Evolutionary conservation across 2,888 invertebrate genomes (phyloP).

Genomic region (Ormyrus thymus): DNA sequence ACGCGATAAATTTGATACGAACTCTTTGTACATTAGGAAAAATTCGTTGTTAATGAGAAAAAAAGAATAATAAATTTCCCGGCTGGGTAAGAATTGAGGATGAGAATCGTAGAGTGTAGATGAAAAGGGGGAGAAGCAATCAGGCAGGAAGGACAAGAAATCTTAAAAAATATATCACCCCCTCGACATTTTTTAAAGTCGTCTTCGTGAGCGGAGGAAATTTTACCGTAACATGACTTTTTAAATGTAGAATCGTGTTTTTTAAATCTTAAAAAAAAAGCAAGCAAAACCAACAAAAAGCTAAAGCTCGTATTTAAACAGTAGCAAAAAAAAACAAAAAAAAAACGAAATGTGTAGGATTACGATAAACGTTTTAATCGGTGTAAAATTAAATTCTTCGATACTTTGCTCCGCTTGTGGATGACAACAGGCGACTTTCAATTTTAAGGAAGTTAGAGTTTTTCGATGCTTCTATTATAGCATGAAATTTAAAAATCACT

Average conservation of each 20-base stretch:
- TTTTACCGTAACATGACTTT: slow-evolving; percentile 35
- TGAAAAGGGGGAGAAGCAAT: background rate
- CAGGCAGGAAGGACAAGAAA: background rate
- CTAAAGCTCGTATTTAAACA: slow-evolving; percentile 27
- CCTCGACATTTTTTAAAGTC: slow-evolving; percentile 34
- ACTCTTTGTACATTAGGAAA: slow-evolving; percentile 56
- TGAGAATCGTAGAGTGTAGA: background rate
- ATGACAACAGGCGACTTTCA: slow-evolving; percentile 43
- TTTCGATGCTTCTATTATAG: slow-evolving; percentile 37
- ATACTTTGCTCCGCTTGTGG: slow-evolving; percentile 52
- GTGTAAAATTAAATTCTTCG: slow-evolving; percentile 38
- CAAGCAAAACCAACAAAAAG: slow-evolving; percentile 24
- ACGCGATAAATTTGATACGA: slow-evolving; percentile 53
- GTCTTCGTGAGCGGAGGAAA: slow-evolving; percentile 33
- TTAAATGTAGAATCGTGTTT: slow-evolving; percentile 48
- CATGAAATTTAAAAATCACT: slow-evolving; percentile 25
- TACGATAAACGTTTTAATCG: slow-evolving; percentile 42
- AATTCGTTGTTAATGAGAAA: slow-evolving; percentile 54
- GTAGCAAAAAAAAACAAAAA: slow-evolving; percentile 27
- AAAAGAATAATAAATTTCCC: slow-evolving; percentile 2
- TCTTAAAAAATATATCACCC: slow-evolving; percentile 7
- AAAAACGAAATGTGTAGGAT: slow-evolving; percentile 40
- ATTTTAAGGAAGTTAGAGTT: slow-evolving; percentile 44
- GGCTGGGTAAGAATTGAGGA: background rate
- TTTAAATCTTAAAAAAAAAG: slow-evolving; percentile 39